A percentile compares a stretch with the other conserved stretches of the same genome.
Evolutionary conservation across 53 echinoderm and acorn worm genomes (phyloP).

Genomic region (Antedon mediterranea): DNA sequence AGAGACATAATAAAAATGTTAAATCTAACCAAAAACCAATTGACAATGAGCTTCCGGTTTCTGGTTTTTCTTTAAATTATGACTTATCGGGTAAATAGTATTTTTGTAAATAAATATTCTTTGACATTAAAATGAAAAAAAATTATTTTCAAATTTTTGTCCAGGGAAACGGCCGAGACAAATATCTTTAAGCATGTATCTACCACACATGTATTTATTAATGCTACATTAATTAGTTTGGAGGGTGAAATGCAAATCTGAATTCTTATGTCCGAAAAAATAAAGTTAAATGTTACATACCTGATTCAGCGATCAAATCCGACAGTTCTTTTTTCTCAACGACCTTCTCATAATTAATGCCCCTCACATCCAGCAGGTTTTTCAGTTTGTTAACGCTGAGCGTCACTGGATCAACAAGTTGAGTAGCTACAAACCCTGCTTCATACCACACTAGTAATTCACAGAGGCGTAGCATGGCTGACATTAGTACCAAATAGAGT

Average conservation of each 20-base stretch:
- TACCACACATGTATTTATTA: no score
- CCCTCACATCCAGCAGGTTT: conserved; percentile 63
- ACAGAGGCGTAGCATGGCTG: conserved; percentile 47
- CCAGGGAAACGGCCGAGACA: no score
- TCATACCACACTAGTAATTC: conserved; percentile 83
- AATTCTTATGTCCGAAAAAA: background rate
- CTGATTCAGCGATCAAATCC: conserved; percentile 46
- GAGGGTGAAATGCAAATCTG: background rate
- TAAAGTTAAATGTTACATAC: conserved; percentile 21
- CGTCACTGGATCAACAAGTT: conserved; percentile 69
- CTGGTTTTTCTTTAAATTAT: no score
- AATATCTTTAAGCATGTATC: no score
- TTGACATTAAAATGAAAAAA: no score
- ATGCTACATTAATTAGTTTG: background rate
- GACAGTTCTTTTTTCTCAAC: conserved; percentile 77
- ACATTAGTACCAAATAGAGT: conserved; percentile 49
- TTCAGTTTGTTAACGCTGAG: conserved; percentile 77
- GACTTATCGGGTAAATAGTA: no score
- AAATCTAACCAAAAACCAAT: no score
- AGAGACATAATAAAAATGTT: no score
- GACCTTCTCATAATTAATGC: conserved; percentile 69
- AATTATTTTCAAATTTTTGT: no score
- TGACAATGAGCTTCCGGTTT: no score
- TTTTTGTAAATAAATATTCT: no score
- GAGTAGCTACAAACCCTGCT: conserved; percentile 62